Evolutionary conservation across 2,797 vertebrate species (phyloP), one percentile per base, ranked within the genome.

Genomic region (Sebastes iracundus): DNA sequence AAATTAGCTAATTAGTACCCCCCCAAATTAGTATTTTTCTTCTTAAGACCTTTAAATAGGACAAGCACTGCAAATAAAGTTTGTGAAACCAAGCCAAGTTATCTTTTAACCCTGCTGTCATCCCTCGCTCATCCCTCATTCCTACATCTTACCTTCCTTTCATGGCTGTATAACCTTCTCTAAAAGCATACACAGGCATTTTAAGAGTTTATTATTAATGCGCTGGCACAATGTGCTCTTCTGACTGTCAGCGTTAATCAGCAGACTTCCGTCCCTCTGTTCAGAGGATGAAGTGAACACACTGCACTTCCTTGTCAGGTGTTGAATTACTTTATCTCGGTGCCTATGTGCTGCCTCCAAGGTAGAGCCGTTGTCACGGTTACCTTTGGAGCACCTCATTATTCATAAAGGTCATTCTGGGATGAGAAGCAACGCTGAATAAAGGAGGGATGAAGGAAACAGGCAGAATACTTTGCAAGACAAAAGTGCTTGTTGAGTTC

Each of bases 201-300:
- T 86, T 83, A 88, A 73, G 70, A 82, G 88, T 93, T 90, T 88
- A 92, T 93, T 94, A 95, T 94, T 91, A 83, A 94, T 93, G 87
- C n/a, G 14, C 78, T 86, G 78, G 79, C 88, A 90, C 87, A 93
- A 67, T 88, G 86, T 92, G 85, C 81, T 89, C 67, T 82, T 91
- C 85, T 85, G 84, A 80, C 85, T 92, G 89, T 92, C 92, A 87
- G 70, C 59, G 81, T 93, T 93, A 92, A 94, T 93, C 91, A 91
- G 89, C 85, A 84, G 67, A 80, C 76, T 91, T 81, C 73, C 67
- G 55, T 87, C 63, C 81, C 77, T 69, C 63, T 74, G 46, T 80
- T 86, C 75, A 53, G 67, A 79, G 62, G 82, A 86, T 59, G 84
- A 87, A 79, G 81, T 75, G 77, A 87, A 88, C 79, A 73, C 77